These are phyloP conservation scores for Neuroscelio doddi DNA, from an alignment of 2,888 invertebrate species.

Conservation along the genomic window DNA sequence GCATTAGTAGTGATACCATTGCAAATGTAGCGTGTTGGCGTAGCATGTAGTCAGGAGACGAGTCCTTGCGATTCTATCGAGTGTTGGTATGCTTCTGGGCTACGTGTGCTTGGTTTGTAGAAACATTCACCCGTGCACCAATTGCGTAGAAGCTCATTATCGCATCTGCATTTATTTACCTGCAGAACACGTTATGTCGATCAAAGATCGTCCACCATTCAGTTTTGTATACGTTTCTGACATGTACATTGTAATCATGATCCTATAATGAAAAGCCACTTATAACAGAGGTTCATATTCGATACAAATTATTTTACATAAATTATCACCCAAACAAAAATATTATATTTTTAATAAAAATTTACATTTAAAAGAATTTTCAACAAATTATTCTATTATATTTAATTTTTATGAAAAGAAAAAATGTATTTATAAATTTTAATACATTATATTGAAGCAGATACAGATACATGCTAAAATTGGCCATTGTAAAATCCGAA, in stretches of 20 bases:
- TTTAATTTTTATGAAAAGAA: too few relatives aligned
- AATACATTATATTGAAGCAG: too few relatives aligned
- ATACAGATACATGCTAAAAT: too few relatives aligned
- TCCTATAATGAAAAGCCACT: not conserved
- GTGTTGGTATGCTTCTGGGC: slow-evolving; percentile 36
- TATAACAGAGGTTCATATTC: too few relatives aligned
- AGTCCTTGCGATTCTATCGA: slow-evolving; percentile 38
- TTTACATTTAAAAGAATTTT: too few relatives aligned
- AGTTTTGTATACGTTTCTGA: not conserved
- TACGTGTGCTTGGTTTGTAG: slow-evolving; percentile 34
- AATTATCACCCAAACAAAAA: too few relatives aligned
- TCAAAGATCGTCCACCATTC: slow-evolving; percentile 5
- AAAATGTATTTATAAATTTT: too few relatives aligned
- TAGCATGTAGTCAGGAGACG: slow-evolving; percentile 34
- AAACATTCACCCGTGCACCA: slow-evolving; percentile 26
- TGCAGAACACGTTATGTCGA: not conserved
- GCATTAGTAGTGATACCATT: slow-evolving; percentile 39
- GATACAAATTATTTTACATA: too few relatives aligned
- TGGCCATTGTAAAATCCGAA: too few relatives aligned
- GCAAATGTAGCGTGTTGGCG: slow-evolving; percentile 26
- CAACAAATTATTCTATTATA: too few relatives aligned
- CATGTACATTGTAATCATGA: slow-evolving; percentile 1
- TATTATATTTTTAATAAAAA: too few relatives aligned
- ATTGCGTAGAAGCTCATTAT: slow-evolving; percentile 30
- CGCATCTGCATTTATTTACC: slow-evolving; percentile 15